These are phyloP conservation scores for Coregonus sp. DNA, from an alignment of 2,797 vertebrate species.

Conservation along the genomic window DNA sequence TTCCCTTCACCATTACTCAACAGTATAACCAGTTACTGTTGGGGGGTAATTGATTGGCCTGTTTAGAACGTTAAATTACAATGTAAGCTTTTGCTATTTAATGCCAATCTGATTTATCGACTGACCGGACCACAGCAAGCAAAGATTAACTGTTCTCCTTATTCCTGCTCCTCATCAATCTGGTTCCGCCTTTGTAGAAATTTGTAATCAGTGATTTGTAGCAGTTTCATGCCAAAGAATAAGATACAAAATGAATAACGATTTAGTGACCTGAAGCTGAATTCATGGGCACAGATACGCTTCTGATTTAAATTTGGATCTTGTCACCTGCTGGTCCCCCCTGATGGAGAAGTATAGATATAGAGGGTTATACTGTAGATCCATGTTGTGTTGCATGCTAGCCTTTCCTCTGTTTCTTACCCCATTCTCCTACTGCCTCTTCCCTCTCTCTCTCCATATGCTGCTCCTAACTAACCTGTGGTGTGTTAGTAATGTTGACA, in stretches of 20 bases:
- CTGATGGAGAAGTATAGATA: not conserved
- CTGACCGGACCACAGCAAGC: not conserved
- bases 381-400: slow-evolving; percentile 38
- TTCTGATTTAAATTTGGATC: not conserved
- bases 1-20: not conserved
- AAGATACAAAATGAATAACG: not conserved
- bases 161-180: not conserved
- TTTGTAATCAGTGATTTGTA: not conserved
- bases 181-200: not conserved
- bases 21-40: not conserved
- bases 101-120: not conserved
- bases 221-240: not conserved
- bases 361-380: not conserved
- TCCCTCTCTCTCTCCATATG: slow-evolving; percentile 52
- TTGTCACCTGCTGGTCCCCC: not conserved
- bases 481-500: slow-evolving; percentile 94
- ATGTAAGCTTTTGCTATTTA: not conserved
- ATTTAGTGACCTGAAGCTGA: not conserved
- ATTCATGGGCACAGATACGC: not conserved
- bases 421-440: slow-evolving; percentile 50
- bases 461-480: slow-evolving; percentile 55
- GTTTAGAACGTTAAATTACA: not conserved
- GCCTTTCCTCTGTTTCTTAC: slow-evolving; percentile 68
- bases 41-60: not conserved
- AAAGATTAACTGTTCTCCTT: not conserved